Evolutionary conservation across 2,797 vertebrate species (phyloP).

Genomic region (Mastacembelus armatus): DNA sequence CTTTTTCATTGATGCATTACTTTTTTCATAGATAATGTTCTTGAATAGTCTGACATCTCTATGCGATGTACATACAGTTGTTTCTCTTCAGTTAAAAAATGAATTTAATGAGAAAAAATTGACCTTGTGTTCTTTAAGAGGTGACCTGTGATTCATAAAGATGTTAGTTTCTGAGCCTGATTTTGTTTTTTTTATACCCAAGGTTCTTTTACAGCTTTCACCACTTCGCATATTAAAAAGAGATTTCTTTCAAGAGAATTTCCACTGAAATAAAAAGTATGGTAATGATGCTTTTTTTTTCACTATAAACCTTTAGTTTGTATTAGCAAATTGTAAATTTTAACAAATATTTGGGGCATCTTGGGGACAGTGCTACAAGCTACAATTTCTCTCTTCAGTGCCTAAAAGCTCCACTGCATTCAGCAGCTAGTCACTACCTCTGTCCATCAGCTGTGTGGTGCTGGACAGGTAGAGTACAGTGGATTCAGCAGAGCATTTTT

Average conservation of each 20-base stretch:
- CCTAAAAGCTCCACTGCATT: background rate
- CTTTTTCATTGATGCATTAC: no score
- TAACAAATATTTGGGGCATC: no score
- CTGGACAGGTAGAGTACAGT: background rate
- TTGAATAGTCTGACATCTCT: no score
- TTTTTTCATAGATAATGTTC: no score
- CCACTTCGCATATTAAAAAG: no score
- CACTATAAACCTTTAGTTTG: background rate
- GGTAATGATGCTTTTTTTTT: background rate
- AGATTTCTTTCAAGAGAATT: background rate
- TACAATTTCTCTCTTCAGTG: background rate
- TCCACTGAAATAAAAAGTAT: background rate
- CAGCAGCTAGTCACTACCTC: background rate
- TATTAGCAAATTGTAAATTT: background rate
- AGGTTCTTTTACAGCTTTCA: background rate
- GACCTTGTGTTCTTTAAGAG: background rate
- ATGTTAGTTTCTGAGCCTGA: background rate
- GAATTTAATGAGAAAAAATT: background rate
- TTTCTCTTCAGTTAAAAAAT: no score
- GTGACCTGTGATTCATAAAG: background rate
- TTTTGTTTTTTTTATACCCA: background rate
- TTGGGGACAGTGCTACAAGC: no score
- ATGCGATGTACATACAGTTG: no score
- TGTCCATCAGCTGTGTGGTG: background rate
- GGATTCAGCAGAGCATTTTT: background rate